Base-by-base conservation (phyloP, 2,797 vertebrate genomes). In the Sebastes hubbsi region DNA sequence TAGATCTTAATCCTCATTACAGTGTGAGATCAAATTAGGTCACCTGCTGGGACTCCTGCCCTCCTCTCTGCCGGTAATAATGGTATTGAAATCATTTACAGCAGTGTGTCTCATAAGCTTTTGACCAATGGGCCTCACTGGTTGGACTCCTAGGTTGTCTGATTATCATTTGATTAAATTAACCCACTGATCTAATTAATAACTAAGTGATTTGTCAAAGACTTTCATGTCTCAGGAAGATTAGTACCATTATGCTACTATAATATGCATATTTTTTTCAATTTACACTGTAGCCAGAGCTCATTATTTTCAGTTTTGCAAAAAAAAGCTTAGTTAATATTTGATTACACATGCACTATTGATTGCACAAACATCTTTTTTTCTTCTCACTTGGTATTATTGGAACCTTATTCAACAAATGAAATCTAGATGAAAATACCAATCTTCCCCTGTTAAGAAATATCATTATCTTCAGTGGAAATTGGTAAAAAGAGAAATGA, bases 1-100 rank as follows among this genome's bases (percentile, higher is more conserved):
- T 46, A 78, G 71, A 73, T 94, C 77, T 90, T 89, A 86, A 86
- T 91, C 87, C 85, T 92, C 86, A 88, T 94, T 93, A 89, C 75
- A 83, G 52, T 78, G 69, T 88, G 80, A 88, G 89, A 94, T 91
- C 83, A 89, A 88, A 92, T 92, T 84, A 87, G 87, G 83, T 89
- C 89, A 87, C 88, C 87, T 88, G 87, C 81, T 88, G 87, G 85
- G 88, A 84, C 84, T 90, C 79, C 78, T 88, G 82, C 84, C 84
- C 84, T 87, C 84, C 65, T 63, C 77, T 74, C 74, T 72, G 76
- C 69, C 62, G 34, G 64, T 80, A 76, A 93, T 88, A 88, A 89
- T 83, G 68, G 81, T 78, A 91, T 92, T 66, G 62, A 77, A 90
- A 85, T 91, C 56, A 83, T 84, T 89, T 86, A 38, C 70, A 77